Base-by-base conservation (phyloP, 2,888 invertebrate species). In the Andrena trimmerana region DNA sequence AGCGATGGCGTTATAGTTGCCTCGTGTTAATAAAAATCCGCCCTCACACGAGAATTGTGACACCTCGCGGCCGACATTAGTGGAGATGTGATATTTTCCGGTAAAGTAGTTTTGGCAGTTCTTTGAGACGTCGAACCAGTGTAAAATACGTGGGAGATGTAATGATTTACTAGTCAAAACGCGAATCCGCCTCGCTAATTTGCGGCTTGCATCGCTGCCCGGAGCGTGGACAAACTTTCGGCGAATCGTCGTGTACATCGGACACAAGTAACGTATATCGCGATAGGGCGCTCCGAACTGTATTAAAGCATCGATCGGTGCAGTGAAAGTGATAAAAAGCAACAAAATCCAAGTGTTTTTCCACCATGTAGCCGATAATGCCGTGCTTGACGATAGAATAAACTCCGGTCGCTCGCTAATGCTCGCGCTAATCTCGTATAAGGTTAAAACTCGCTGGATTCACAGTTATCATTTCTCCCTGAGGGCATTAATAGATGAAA, bases 251-350 rank as follows among this genome's bases (percentile, higher is more conserved):
- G 48, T 31, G 29, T 31, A 60, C 63, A 84, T 72, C 24, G 52
- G 24, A 27, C 48, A 65, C 33, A 68, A 85, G 79, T 59, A 72
- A 63, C 50, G 68, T 59, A 70, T 68, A 84, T 76, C 52, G 71
- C 72, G 65, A 76, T 73, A 76, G 72, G 73, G 73, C 74, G 85
- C 68, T 31, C 72, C 65, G 57, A 78, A 75, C 77, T 81, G 78
- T 83, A 74, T 83, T 73, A 76, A 80, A 81, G 77, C 77, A 87
- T 84, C 60, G 81, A 82, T 85, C 82, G 84, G 71, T 84, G 82
- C 59, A 62, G 82, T 75, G 75, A 78, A 66, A 82, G 79, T 62
- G 69, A 36, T 66, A 50, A 72, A 70, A 71, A 74, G 42, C 68
- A 65, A 71, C 36, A 36, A 59, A 75, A 70, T 50, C 63, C 36